These are phyloP conservation scores for Candoia aspera DNA, from an alignment of 2,113 vertebrate species.

Conservation along the genomic window DNA sequence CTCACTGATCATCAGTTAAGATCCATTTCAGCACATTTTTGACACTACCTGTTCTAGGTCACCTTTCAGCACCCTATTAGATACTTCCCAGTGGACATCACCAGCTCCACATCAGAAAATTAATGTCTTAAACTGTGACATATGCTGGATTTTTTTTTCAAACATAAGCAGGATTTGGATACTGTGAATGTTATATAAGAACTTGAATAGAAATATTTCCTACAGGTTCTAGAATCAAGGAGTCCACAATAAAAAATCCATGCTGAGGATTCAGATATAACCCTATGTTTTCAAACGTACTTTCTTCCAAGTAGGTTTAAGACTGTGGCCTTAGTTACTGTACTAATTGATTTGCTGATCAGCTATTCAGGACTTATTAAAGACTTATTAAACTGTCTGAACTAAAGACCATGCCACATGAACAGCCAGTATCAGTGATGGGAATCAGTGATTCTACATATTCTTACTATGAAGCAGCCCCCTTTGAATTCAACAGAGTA, in stretches of 20 bases:
- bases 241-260: neutral
- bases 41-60: neutral
- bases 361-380: neutral
- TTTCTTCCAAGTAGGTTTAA: neutral
- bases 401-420: neutral
- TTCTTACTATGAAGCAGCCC: neutral
- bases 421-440: neutral
- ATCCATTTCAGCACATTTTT: neutral
- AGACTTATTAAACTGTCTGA: neutral
- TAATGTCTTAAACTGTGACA: neutral
- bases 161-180: neutral
- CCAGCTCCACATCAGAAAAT: neutral
- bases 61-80: conserved; percentile 1
- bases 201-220: neutral
- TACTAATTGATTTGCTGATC: neutral
- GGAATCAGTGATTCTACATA: neutral
- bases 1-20: neutral
- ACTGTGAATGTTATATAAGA: neutral
- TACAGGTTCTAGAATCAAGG: neutral
- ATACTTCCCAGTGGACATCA: neutral
- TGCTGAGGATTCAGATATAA: neutral
- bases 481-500: neutral
- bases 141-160: neutral
- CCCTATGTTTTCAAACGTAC: neutral
- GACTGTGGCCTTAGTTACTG: neutral